Evolutionary conservation across 2,888 invertebrate species (phyloP), one percentile per base, ranked within the genome.

Genomic region (Amiota minor): DNA sequence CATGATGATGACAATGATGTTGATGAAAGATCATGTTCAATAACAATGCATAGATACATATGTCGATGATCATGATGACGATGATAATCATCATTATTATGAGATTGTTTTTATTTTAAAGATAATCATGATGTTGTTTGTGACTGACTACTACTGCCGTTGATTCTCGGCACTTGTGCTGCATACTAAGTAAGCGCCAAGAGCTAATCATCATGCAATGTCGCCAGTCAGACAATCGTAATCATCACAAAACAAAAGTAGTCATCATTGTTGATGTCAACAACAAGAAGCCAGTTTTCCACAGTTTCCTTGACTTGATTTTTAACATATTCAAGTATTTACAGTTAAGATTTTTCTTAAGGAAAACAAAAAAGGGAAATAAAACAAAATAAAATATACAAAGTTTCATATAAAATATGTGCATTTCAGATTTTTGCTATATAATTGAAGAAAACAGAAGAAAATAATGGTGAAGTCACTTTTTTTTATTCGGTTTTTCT

Each of bases 131-230:
- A 56, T 47, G 65, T 65, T 55, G 55, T 16, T 2, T 9, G 75
- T 78, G 81, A 35, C 35, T 35, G 23, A 23, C 74, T 79, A 46
- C 23, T 70, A 59, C 20, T 50, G 67, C 47, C 55, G 70, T 47
- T 46, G 56, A n/a, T 46, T 64, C 45, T 14, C 23, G 20, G 81
- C 86, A 83, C 83, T 83, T 85, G 86, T 80, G 84, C 75, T 78
- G 83, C 83, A 86, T 86, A 83, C 83, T 78, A 84, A 83, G 83
- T 75, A 70, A 84, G 81, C 85, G 83, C 83, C 83, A 79, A 78
- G 81, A 53, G 35, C 35, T 35, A 35, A 35, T 35, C 35, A 35
- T 11, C 59, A 59, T 59, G 59, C 59, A 20, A 59, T 65, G 59
- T 11, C 18, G 56, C 56, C 69, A 69, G 56, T 53, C 69, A 56